Evolutionary conservation across 2,113 vertebrate genomes (phyloP), one percentile per base, ranked within the genome.

Genomic region (Microtus ochrogaster): DNA sequence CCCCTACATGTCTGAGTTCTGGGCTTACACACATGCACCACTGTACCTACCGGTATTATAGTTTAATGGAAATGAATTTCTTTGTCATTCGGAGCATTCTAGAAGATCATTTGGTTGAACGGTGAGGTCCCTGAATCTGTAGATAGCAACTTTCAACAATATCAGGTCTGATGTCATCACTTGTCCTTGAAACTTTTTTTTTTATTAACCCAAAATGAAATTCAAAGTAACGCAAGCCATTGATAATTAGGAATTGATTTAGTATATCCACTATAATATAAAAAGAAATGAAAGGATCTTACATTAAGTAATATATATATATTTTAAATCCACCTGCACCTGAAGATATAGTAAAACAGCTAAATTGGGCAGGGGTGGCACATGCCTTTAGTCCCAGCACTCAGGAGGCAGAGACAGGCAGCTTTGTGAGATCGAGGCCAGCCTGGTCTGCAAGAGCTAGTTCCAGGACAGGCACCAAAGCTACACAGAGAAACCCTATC

Each of bases 231-330:
- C 10, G 0, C 49, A 78, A 82, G 52, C 78, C 93, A 73, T 28
- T 94, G 94, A 95, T 78, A 78, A 91, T 68, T 94, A 92, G 92
- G 94, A 97, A 93, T 77, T 65, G 81, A n/a, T 72, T 74, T n/a
- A 88, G 39, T 76, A 74, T 41, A 58, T 97, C 89, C 52, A 63
- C 6, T 83, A 52, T 41, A 76, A 84, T 68, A 77, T 76, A 44
- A 84, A 92, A 91, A 88, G 63, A 91, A 94, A 90, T 58, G 89
- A 87, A 87, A 74, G 16, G 39, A 83, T 89, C 87, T 95, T 95
- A 55, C 90, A 68, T 93, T 89, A 97, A 92, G 81, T 30, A 88
- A 61, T 61, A 76, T 70, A 76, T 70, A 76, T 70, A 13, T 93
- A 84, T 93, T 96, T 92, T 30, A 96, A 47, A 3, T 17, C 33